phyloP scores from a whole-genome alignment of 2,113 vertebrate genomes.

The Isurus oxyrinchus region DNA sequence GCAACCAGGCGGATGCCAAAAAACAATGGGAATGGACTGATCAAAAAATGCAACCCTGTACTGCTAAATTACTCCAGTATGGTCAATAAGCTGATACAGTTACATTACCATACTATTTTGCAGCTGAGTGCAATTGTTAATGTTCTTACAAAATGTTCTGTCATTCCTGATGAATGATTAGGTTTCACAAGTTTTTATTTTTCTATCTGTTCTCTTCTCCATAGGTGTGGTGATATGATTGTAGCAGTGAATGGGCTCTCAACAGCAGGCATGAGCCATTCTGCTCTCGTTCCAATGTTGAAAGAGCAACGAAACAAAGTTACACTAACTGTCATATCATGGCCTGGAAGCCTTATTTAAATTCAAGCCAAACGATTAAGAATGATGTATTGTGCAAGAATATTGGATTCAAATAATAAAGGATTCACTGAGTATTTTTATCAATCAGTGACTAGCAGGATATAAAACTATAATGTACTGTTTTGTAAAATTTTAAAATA shows the following conservation, averaged over 20 bases:
- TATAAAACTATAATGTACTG: constrained; percentile 17
- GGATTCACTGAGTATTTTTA: constrained; percentile 19
- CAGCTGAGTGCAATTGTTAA: not conserved
- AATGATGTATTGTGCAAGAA: not conserved
- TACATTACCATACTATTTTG: not conserved
- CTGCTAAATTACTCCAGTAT: not conserved
- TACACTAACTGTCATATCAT: constrained; percentile 89
- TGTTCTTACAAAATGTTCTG: not conserved
- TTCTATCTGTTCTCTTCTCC: constrained; percentile 33
- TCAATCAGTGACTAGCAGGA: not conserved
- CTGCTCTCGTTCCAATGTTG: constrained; percentile 90
- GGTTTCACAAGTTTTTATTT: not conserved
- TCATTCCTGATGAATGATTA: not conserved
- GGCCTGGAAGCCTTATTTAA: constrained; percentile 89
- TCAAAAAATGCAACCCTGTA: not conserved
- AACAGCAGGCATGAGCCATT: constrained; percentile 95
- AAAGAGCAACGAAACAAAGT: constrained; percentile 96
- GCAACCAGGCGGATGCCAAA: not conserved
- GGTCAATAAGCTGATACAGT: not conserved
- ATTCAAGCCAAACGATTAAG: constrained; percentile 1
- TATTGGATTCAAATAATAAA: not conserved
- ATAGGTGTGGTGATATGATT: constrained; percentile 96
- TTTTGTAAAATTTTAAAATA: constrained; percentile 24
- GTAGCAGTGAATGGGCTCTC: constrained; percentile 89
- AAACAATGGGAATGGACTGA: not conserved